Conservation (phyloP, 1,140 invertebrate species). For the Drosophila quadrilineata region DNA sequence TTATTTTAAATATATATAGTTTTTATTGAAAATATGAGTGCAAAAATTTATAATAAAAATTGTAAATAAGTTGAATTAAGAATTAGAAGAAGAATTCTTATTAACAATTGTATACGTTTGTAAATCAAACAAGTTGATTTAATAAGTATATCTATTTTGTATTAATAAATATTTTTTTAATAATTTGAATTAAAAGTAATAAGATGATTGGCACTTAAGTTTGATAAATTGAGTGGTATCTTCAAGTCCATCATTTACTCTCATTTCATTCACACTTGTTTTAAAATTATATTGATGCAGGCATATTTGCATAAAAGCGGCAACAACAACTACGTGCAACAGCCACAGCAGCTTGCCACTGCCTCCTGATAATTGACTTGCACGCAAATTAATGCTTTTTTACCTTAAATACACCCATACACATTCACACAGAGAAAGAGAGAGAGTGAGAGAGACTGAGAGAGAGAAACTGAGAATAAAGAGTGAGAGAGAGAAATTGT, state of each 20-base stretch:
- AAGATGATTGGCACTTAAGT: too few species aligned
- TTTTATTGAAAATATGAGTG: too few species aligned
- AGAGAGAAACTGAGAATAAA: neutral
- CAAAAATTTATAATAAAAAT: too few species aligned
- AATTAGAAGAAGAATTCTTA: too few species aligned
- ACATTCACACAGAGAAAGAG: neutral
- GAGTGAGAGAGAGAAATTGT: neutral
- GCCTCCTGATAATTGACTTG: constrained; percentile 71
- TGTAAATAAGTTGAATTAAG: too few species aligned
- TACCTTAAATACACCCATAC: constrained; percentile 12
- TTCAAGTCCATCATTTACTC: neutral
- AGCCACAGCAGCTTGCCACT: constrained; percentile 19
- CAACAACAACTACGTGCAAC: constrained; percentile 27
- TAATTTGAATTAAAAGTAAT: too few species aligned
- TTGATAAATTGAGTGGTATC: neutral
- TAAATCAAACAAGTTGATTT: too few species aligned
- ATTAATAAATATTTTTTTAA: too few species aligned
- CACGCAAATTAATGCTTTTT: constrained; percentile 75
- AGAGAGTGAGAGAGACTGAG: too few species aligned
- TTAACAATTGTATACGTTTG: too few species aligned
- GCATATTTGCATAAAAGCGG: constrained; percentile 37
- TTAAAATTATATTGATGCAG: constrained; percentile 40
- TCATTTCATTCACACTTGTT: neutral
- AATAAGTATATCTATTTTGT: too few species aligned
- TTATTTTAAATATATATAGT: too few species aligned